Conservation (phyloP, 2,113 vertebrate species). For the Etheostoma spectabile region DNA sequence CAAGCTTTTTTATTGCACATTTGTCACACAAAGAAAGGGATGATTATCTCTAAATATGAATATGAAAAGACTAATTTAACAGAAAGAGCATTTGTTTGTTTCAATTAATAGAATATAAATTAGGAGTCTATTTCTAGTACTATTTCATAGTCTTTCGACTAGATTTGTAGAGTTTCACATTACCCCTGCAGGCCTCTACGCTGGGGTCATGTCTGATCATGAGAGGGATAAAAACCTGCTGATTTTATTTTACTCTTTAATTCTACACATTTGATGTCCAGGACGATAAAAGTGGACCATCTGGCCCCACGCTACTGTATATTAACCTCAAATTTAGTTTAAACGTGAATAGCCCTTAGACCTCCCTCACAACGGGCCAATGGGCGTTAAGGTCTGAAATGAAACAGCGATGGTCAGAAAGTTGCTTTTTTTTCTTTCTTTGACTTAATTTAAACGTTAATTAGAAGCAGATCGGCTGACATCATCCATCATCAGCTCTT, state of each 20-base stretch:
- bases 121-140: too few species aligned
- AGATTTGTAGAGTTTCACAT: not conserved
- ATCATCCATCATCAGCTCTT: constrained; percentile 81
- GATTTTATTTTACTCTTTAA: not conserved
- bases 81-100: too few species aligned
- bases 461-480: constrained; percentile 84
- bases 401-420: constrained; percentile 58
- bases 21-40: not conserved
- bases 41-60: not conserved
- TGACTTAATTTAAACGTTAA: constrained; percentile 81
- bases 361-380: constrained; percentile 37
- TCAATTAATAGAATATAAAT: too few species aligned
- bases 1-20: not conserved
- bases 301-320: constrained; percentile 5
- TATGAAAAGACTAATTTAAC: not conserved
- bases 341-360: not conserved
- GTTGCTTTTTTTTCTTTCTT: constrained; percentile 55
- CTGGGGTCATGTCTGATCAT: too few species aligned
- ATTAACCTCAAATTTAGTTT: constrained; percentile 45
- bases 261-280: not conserved
- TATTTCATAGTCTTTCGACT: too few species aligned
- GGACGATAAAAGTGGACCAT: not conserved
- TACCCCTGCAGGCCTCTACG: not conserved
- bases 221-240: not conserved
- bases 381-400: constrained; percentile 49